A percentile compares a stretch with the other conserved stretches of the same genome.
phyloP scores from a whole-genome alignment of 2,113 vertebrate species.

The Apistogramma diplotaenia region DNA sequence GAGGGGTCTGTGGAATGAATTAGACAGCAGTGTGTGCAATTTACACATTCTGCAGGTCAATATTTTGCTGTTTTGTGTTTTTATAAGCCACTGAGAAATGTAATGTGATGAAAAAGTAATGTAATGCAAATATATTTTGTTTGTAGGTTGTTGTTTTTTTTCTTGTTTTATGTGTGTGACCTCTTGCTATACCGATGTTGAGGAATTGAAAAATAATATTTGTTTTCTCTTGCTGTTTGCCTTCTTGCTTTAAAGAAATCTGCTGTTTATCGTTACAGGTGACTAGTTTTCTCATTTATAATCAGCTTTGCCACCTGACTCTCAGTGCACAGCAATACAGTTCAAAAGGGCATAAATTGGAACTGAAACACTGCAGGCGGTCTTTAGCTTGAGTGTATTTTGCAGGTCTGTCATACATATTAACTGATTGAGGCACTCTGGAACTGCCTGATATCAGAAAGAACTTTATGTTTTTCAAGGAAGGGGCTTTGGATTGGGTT shows the following conservation, averaged over 20 bases:
- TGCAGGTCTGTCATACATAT: not conserved
- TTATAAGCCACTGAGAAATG: conserved; percentile 13
- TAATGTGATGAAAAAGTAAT: conserved; percentile 1
- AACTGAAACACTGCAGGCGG: conserved; percentile 22
- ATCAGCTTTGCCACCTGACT: not conserved
- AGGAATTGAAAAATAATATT: not conserved
- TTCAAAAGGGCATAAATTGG: conserved; percentile 29
- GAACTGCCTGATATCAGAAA: not conserved
- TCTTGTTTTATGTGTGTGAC: not conserved
- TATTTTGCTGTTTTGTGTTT: conserved; percentile 27
- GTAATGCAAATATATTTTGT: conserved; percentile 20
- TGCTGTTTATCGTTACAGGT: conserved; percentile 29
- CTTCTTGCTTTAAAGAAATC: not conserved
- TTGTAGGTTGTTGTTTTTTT: not conserved
- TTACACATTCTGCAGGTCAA: conserved; percentile 49
- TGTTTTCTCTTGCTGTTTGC: not conserved
- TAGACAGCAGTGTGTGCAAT: conserved; percentile 1
- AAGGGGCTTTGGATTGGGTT: fast-evolving
- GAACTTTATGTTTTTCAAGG: not conserved
- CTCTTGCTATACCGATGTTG: not conserved
- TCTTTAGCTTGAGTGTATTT: conserved; percentile 1
- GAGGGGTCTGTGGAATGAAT: conserved; percentile 29
- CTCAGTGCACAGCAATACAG: conserved; percentile 1
- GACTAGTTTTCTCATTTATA: conserved; percentile 20
- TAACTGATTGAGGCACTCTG: not conserved